phyloP scores from a whole-genome alignment of 2,113 vertebrate genomes.

The Octodon degus region DNA sequence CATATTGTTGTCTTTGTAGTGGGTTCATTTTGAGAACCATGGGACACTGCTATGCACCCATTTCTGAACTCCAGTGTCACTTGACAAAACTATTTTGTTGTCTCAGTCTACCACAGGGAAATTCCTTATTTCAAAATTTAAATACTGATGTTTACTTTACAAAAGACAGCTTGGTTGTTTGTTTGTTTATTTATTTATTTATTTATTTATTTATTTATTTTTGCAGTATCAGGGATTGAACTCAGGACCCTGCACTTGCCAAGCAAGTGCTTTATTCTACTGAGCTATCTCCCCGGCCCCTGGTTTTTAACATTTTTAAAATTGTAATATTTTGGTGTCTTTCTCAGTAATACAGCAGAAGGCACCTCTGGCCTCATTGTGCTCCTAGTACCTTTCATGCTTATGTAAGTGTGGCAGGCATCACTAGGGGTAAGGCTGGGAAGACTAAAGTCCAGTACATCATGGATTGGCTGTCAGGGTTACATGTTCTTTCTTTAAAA shows the following conservation, averaged over 20 bases:
- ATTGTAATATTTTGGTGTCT: neutral
- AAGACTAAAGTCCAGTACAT: neutral
- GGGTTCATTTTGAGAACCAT: neutral
- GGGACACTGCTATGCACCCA: neutral
- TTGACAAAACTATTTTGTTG: constrained; percentile 1
- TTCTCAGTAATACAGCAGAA: neutral
- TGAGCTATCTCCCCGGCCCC: too few species aligned
- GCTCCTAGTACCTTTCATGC: neutral
- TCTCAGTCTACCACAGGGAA: neutral
- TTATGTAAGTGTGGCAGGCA: neutral
- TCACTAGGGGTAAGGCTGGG: neutral
- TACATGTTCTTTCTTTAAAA: neutral
- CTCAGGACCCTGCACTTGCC: too few species aligned
- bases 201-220: too few species aligned
- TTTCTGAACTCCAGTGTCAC: neutral
- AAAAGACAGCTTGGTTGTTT: neutral
- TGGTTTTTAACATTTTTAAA: neutral
- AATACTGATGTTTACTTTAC: neutral
- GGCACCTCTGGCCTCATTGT: rapidly evolving
- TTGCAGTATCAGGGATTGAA: too few species aligned
- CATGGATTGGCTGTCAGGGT: neutral
- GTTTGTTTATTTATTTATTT: neutral
- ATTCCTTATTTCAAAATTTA: neutral
- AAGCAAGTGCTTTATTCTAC: too few species aligned
- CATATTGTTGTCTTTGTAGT: too few species aligned